Percentiles rank a stretch among this genome's conserved stretches.
These are phyloP conservation scores for Rostratula benghalensis DNA, from an alignment of 2,113 vertebrate species.

Conservation along the genomic window DNA sequence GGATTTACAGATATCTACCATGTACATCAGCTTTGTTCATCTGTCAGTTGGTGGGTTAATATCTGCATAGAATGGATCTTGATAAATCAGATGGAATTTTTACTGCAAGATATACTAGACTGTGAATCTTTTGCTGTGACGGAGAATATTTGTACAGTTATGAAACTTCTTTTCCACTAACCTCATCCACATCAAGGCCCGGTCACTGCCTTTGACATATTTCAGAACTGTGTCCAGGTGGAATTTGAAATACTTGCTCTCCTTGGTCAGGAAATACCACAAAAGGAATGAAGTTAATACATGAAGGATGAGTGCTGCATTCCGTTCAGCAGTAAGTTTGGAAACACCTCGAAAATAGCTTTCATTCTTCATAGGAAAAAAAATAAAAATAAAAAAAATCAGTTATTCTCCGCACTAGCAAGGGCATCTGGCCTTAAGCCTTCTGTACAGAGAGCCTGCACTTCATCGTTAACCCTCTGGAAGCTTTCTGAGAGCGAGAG, in stretches of 20 bases:
- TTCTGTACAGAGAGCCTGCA: not conserved
- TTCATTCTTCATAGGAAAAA: not conserved
- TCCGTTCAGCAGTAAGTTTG: not conserved
- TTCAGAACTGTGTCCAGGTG: constrained; percentile 59
- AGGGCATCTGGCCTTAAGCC: not conserved
- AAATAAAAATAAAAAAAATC: not conserved
- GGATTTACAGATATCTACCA: not conserved
- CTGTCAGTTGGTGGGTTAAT: not conserved
- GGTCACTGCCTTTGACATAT: constrained; percentile 14
- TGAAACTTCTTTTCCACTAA: constrained; percentile 43
- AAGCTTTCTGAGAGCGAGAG: not conserved
- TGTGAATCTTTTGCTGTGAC: constrained; percentile 23
- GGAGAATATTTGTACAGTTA: constrained; percentile 28
- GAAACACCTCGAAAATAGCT: not conserved
- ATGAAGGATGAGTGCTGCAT: not conserved
- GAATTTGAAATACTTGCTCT: constrained; percentile 13
- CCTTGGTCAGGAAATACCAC: constrained; percentile 35
- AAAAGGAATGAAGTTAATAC: not conserved
- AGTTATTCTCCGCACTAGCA: not conserved
- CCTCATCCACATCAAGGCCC: constrained; percentile 39
- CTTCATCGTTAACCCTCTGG: not conserved
- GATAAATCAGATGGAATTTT: constrained; percentile 25
- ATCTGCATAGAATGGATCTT: not conserved
- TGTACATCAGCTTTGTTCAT: not conserved
- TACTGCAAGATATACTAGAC: not conserved